These are phyloP conservation scores for Strongylocentrotus purpuratus DNA, from an alignment of 35 echinoderm and acorn worm genomes.

Conservation along the genomic window DNA sequence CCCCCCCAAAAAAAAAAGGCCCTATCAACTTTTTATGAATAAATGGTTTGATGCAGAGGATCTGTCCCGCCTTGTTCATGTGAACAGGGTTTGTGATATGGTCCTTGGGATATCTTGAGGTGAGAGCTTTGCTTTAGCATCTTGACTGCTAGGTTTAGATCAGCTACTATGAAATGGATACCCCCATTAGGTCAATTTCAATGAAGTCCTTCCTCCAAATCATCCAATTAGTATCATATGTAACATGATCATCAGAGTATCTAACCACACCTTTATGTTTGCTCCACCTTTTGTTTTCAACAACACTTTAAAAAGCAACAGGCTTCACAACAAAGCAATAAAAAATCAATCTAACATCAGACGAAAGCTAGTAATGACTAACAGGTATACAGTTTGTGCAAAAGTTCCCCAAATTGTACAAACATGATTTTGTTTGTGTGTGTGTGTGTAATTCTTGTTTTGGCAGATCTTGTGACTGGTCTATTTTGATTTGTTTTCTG, in stretches of 20 bases:
- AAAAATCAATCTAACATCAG: not conserved
- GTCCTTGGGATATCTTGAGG: not conserved
- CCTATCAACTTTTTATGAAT: no score
- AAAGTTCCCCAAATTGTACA: not conserved
- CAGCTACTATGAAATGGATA: not conserved
- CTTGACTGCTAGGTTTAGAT: not conserved
- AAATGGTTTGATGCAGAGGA: not conserved
- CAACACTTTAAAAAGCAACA: not conserved
- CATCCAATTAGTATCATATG: conserved; percentile 4
- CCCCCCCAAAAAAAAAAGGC: no score
- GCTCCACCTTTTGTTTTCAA: not conserved
- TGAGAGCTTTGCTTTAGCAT: not conserved
- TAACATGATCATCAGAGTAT: not conserved
- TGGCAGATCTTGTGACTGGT: not conserved
- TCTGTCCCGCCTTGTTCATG: not conserved
- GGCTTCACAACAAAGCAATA: no score
- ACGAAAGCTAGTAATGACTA: not conserved
- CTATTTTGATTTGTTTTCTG: not conserved
- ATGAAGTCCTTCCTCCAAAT: not conserved
- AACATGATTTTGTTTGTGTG: not conserved
- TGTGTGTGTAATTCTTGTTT: not conserved
- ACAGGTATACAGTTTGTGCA: not conserved
- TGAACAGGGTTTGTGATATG: not conserved
- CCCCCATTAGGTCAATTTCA: not conserved
- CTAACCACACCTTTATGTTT: not conserved